Conservation (phyloP, 2,113 vertebrate species). For the Zosterops japonicus region DNA sequence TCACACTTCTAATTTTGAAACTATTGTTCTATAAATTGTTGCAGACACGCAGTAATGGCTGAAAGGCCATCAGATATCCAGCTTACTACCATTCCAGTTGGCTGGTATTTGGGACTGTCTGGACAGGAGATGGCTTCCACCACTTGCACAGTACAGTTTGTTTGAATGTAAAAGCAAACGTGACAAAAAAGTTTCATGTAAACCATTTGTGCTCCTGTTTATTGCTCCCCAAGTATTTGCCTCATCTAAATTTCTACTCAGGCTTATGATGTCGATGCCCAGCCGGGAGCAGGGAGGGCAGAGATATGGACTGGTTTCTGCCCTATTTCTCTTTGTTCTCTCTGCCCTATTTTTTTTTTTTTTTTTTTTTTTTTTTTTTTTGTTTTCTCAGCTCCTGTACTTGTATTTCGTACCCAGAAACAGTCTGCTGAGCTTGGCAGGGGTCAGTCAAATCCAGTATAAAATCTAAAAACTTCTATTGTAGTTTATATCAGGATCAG, state of each 20-base stretch:
- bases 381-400: neutral
- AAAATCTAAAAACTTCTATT: neutral
- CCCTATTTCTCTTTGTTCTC: neutral
- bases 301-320: neutral
- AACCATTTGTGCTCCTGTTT: neutral
- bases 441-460: neutral
- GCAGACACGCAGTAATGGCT: neutral
- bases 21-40: neutral
- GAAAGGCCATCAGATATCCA: neutral
- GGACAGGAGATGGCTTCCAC: neutral
- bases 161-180: neutral
- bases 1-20: slow-evolving; percentile 12
- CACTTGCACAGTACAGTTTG: neutral
- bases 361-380: neutral
- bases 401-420: neutral
- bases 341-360: neutral
- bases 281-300: neutral
- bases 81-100: neutral
- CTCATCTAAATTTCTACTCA: neutral
- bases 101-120: neutral
- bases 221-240: neutral
- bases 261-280: neutral
- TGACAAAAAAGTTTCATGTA: neutral
- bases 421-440: neutral
- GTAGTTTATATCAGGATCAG: neutral